Evolutionary conservation across 2,113 vertebrate species (phyloP), one percentile per base, ranked within the genome.

Genomic region (Colistium nudipinnis): DNA sequence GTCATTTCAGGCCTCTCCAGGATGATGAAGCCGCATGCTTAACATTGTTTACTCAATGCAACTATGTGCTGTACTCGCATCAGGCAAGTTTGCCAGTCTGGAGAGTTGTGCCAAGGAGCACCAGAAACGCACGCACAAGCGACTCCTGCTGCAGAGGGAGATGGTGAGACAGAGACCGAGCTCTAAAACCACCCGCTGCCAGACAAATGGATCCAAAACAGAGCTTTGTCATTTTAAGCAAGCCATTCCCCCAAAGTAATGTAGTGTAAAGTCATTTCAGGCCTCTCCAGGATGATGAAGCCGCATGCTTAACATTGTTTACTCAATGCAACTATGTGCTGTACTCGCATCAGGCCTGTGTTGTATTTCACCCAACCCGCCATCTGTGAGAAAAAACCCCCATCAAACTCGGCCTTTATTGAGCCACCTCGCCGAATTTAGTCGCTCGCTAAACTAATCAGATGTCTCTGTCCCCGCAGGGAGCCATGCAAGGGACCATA

Each of bases 11-110:
- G 52, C 44, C 13, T 67, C 44, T 69, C 35, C 16, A 10, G 25
- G 7, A 31, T 43, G 53, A 59, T 3, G 13, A 41, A 62, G 48
- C 63, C 68, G 33, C 57, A 62, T 36, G 17, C 56, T 68, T 25
- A 41, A 25, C 61, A 44, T 49, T 81, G 63, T 36, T 76, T 68
- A 76, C 62, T 62, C 38, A 47, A 36, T 41, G 62, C 43, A 16
- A n/a, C n/a, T n/a, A n/a, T n/a, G n/a, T n/a, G n/a, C n/a, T n/a
- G n/a, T n/a, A n/a, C n/a, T n/a, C n/a, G n/a, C n/a, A n/a, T n/a
- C n/a, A n/a, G n/a, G n/a, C n/a, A 99, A 98, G 89, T 98, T 97
- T 90, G 97, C 96, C 0, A 98, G 94, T 82, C 79, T 96, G 79
- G 96, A 98, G 78, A 96, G 94, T 71, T 94, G 92, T 3, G 95